These are phyloP conservation scores for Zosterops lateralis DNA, from an alignment of 2,113 vertebrate species.

Conservation along the genomic window DNA sequence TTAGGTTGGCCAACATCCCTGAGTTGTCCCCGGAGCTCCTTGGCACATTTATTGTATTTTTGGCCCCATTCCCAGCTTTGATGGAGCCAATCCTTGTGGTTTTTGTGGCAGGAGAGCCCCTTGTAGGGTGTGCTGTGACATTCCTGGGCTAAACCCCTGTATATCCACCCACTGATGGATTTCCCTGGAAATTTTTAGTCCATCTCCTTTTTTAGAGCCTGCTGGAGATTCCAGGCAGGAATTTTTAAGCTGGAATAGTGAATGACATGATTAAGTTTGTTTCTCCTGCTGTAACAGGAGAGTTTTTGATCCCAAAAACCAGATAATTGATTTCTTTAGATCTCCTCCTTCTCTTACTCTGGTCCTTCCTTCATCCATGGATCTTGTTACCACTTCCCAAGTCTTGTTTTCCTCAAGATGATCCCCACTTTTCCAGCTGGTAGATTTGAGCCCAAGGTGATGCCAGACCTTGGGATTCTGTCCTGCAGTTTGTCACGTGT, in stretches of 20 bases:
- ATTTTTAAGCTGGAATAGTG: neutral
- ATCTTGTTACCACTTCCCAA: neutral
- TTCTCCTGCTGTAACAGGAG: neutral
- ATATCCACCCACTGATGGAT: neutral
- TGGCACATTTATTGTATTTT: neutral
- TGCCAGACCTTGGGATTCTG: neutral
- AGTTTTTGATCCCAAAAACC: neutral
- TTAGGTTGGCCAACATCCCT: neutral
- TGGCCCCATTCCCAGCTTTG: accelerated
- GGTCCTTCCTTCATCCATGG: accelerated
- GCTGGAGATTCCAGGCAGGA: neutral
- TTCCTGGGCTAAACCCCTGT: neutral
- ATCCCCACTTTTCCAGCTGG: neutral
- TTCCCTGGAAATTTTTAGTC: neutral
- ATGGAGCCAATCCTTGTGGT: neutral
- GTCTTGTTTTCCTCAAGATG: neutral
- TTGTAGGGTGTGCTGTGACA: neutral
- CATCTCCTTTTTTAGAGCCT: neutral
- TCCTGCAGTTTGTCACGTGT: neutral
- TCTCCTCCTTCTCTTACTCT: neutral
- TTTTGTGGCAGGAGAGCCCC: neutral
- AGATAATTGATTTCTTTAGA: neutral
- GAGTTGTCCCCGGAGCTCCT: neutral
- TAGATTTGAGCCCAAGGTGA: neutral
- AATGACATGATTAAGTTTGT: neutral